Conservation (phyloP, 2,797 vertebrate genomes). For the Australoheros facetus region DNA sequence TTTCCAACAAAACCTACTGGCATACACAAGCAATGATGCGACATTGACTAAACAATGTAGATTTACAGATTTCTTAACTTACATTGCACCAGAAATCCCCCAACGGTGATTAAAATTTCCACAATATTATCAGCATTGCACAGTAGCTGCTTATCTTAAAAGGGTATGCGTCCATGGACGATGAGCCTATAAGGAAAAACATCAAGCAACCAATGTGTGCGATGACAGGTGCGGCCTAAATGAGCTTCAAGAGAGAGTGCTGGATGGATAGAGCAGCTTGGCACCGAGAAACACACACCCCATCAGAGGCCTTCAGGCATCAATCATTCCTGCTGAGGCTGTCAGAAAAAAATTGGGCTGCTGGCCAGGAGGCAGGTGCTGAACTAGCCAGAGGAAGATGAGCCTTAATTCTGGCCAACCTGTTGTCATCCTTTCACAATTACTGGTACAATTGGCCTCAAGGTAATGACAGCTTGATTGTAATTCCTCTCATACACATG, state of each 20-base stretch:
- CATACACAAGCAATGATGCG: background rate
- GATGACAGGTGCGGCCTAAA: constrained; percentile 53
- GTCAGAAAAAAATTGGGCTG: constrained; percentile 64
- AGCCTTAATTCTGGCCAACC: constrained; percentile 65
- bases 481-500: constrained; percentile 66
- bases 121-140: constrained; percentile 33
- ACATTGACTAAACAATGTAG: constrained; percentile 21
- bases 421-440: constrained; percentile 71
- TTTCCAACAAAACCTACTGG: background rate
- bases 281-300: constrained; percentile 40
- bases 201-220: constrained; percentile 14
- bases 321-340: constrained; percentile 74
- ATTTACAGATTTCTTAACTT: constrained; percentile 23
- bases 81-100: constrained; percentile 16
- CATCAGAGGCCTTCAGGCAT: constrained; percentile 66
- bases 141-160: constrained; percentile 27
- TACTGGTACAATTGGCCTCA: constrained; percentile 53
- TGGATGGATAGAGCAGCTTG: constrained; percentile 44
- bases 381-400: constrained; percentile 65
- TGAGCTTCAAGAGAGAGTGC: constrained; percentile 42
- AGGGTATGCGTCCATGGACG: background rate
- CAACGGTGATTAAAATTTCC: constrained; percentile 34
- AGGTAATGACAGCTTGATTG: constrained; percentile 67
- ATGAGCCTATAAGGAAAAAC: constrained; percentile 12
- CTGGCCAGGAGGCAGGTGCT: constrained; percentile 70